Evolutionary conservation across 2,888 invertebrate genomes (phyloP).

Genomic region (Tetropium fuscum): DNA sequence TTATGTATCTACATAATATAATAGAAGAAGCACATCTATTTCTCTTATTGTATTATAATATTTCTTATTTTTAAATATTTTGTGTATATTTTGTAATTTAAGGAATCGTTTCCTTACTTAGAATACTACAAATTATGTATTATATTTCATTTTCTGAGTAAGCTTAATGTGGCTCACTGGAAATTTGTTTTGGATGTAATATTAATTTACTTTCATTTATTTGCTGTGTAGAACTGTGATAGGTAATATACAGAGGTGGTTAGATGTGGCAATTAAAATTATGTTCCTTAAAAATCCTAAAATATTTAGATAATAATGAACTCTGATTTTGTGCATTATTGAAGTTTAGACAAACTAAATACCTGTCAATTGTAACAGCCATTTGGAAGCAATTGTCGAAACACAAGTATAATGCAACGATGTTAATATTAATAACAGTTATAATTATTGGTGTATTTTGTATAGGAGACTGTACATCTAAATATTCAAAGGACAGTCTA

Average conservation of each 20-base stretch:
- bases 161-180: conserved; percentile 21
- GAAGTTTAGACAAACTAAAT: no score
- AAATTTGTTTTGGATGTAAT: conserved; percentile 16
- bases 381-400: neutral
- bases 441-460: conserved; percentile 27
- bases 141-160: conserved; percentile 8
- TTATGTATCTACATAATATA: conserved; percentile 6
- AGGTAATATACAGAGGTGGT: conserved; percentile 42
- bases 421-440: conserved; percentile 20
- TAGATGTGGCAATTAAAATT: conserved; percentile 30
- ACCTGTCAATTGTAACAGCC: no score
- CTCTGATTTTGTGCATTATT: no score
- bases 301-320: conserved; percentile 8
- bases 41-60: conserved; percentile 22
- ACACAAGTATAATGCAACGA: conserved; percentile 25
- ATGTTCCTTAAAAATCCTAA: conserved; percentile 13
- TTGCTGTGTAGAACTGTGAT: conserved; percentile 62
- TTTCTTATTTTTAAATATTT: conserved; percentile 19
- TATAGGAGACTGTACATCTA: conserved; percentile 33
- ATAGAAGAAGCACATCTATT: conserved; percentile 19
- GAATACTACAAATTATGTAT: conserved; percentile 23
- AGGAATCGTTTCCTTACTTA: conserved; percentile 15
- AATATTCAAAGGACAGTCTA: conserved; percentile 41
- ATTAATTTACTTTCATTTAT: conserved; percentile 29
- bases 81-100: conserved; percentile 22